Conservation (phyloP, 2,113 vertebrate species). For the Recurvirostra avosetta region DNA sequence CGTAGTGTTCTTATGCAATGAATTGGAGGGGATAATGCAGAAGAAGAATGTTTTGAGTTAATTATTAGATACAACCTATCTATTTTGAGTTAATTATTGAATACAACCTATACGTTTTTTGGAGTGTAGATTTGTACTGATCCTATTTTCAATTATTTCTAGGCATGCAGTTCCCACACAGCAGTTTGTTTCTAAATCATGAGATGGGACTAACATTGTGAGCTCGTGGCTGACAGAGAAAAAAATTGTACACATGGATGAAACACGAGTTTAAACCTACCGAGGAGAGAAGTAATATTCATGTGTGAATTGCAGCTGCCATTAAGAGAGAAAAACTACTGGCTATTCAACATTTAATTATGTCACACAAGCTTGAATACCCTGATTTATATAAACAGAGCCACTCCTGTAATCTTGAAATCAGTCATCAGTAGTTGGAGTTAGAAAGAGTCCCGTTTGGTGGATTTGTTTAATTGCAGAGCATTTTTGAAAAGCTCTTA, state of each 20-base stretch:
- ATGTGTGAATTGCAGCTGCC: background rate
- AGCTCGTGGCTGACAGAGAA: background rate
- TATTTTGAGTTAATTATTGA: constrained; percentile 54
- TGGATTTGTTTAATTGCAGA: constrained; percentile 7
- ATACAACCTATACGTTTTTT: background rate
- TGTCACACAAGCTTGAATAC: background rate
- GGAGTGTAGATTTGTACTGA: background rate
- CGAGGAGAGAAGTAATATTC: background rate
- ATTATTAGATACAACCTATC: constrained; percentile 24
- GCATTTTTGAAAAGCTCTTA: background rate
- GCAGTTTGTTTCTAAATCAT: background rate
- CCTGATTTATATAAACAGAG: background rate
- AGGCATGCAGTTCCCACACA: background rate
- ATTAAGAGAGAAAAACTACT: background rate
- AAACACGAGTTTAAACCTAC: constrained; percentile 12
- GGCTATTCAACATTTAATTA: background rate
- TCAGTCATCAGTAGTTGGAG: background rate
- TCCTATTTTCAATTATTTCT: background rate
- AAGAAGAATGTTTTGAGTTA: constrained; percentile 55
- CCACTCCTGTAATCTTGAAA: background rate
- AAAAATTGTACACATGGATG: background rate
- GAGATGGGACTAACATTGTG: background rate
- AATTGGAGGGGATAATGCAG: constrained; percentile 50
- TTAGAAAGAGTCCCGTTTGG: background rate
- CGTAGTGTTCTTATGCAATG: constrained; percentile 50